These are phyloP conservation scores for Psococerastis gibbosa DNA, from an alignment of 2,888 invertebrate genomes.

Conservation along the genomic window DNA sequence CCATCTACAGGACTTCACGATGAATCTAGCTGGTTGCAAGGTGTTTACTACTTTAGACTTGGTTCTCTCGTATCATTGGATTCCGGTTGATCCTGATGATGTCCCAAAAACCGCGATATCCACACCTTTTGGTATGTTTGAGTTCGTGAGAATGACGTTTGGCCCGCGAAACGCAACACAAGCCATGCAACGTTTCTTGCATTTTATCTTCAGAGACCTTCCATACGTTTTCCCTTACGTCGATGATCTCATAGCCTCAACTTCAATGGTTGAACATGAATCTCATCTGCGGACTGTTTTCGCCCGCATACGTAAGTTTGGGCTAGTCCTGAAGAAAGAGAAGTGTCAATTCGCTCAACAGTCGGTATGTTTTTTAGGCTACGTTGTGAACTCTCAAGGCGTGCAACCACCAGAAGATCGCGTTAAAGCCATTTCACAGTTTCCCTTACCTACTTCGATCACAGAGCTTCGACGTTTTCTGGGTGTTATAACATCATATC, in stretches of 20 bases:
- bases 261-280: slow-evolving; percentile 16
- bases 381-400: slow-evolving; percentile 17
- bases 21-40: too few species aligned
- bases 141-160: slow-evolving; percentile 16
- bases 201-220: slow-evolving; percentile 15
- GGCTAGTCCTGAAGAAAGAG: slow-evolving; percentile 19
- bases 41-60: too few species aligned
- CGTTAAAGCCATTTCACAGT: slow-evolving; percentile 20
- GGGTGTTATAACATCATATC: slow-evolving; percentile 16
- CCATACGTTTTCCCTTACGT: slow-evolving; percentile 17
- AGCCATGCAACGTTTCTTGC: slow-evolving; percentile 20
- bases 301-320: slow-evolving; percentile 18
- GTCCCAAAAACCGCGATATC: not conserved
- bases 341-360: slow-evolving; percentile 21
- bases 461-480: slow-evolving; percentile 14
- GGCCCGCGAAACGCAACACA: slow-evolving; percentile 18
- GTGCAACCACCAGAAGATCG: slow-evolving; percentile 21
- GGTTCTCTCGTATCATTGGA: too few species aligned
- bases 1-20: too few species aligned
- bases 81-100: too few species aligned
- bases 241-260: slow-evolving; percentile 18
- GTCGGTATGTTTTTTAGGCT: slow-evolving; percentile 19
- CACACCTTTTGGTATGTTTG: too few species aligned
- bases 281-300: slow-evolving; percentile 15
- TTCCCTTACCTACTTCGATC: slow-evolving; percentile 14